phyloP scores from a whole-genome alignment of 2,797 vertebrate genomes.

The Falco naumanni region DNA sequence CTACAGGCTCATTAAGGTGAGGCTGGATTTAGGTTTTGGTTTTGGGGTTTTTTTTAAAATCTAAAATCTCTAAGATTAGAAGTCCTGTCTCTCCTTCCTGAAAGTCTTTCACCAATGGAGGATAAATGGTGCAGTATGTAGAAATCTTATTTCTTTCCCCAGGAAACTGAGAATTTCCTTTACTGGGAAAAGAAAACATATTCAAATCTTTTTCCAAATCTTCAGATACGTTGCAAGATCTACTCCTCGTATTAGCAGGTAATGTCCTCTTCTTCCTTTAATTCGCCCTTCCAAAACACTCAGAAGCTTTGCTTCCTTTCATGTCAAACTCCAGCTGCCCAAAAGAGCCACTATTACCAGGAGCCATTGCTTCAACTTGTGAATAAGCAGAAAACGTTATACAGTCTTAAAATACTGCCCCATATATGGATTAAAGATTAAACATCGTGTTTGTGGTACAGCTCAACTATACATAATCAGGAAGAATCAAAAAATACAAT shows the following conservation, averaged over 20 bases:
- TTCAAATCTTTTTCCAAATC: not conserved
- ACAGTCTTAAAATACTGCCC: not conserved
- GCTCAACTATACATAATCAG: not conserved
- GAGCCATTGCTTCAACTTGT: not conserved
- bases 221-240: not conserved
- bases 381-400: not conserved
- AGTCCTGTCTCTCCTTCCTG: not conserved
- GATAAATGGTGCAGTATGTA: not conserved
- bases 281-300: not conserved
- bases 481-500: not conserved
- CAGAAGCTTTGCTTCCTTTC: not conserved
- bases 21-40: not conserved
- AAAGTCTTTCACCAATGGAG: not conserved
- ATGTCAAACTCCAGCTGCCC: not conserved
- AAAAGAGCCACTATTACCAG: not conserved
- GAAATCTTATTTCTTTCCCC: not conserved
- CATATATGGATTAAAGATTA: not conserved
- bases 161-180: not conserved
- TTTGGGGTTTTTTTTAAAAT: not conserved
- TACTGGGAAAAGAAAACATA: not conserved
- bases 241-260: not conserved
- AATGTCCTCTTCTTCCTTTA: not conserved
- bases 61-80: not conserved
- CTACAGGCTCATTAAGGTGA: not conserved
- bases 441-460: not conserved